Evolutionary conservation across 2,113 vertebrate genomes (phyloP).

Genomic region (Notarius quadriscutis): DNA sequence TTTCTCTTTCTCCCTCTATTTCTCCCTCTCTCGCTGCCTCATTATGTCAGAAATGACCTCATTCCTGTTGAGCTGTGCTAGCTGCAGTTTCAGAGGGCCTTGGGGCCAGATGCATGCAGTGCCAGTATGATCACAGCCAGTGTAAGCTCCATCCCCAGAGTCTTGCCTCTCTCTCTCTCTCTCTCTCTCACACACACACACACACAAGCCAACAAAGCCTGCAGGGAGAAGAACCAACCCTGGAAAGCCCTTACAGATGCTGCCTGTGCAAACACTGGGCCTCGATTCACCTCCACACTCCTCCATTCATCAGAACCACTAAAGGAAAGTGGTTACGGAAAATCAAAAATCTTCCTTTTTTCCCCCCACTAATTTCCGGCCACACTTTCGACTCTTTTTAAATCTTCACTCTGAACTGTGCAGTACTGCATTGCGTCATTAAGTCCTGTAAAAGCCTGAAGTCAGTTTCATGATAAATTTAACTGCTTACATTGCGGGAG

Average conservation of each 20-base stretch:
- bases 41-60: slow-evolving; percentile 60
- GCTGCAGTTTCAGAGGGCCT: slow-evolving; percentile 59
- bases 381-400: slow-evolving; percentile 33
- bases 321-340: slow-evolving; percentile 44
- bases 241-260: slow-evolving; percentile 43
- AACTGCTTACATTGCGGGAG: slow-evolving; percentile 58
- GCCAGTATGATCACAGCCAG: slow-evolving; percentile 57
- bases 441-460: slow-evolving; percentile 48
- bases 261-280: slow-evolving; percentile 46
- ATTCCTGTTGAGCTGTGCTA: slow-evolving; percentile 62
- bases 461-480: slow-evolving; percentile 55
- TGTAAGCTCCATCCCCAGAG: slow-evolving; percentile 43
- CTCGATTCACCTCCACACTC: slow-evolving; percentile 31
- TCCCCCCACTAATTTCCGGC: slow-evolving; percentile 32
- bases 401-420: slow-evolving; percentile 28
- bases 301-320: slow-evolving; percentile 47
- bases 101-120: slow-evolving; percentile 53
- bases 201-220: slow-evolving; percentile 16
- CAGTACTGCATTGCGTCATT: slow-evolving; percentile 52
- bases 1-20: slow-evolving; percentile 24
- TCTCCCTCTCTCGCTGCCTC: slow-evolving; percentile 34
- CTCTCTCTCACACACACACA: slow-evolving; percentile 8
- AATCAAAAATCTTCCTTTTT: slow-evolving; percentile 48
- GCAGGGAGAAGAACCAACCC: slow-evolving; percentile 37
- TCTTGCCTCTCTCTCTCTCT: slow-evolving; percentile 6